phyloP scores from a whole-genome alignment of 2,888 invertebrate genomes.

The Elmis aenea region DNA sequence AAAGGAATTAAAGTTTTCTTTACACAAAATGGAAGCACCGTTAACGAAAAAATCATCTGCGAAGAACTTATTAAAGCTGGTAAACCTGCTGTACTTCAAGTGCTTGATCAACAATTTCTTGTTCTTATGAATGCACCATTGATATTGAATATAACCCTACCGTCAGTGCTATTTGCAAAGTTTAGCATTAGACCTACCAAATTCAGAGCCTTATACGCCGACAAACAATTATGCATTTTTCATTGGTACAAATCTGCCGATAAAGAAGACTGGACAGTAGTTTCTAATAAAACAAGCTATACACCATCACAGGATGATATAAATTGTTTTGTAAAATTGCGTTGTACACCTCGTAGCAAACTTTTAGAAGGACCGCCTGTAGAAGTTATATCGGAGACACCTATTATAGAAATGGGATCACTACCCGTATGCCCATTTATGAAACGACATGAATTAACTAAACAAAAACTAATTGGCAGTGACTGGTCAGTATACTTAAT shows the following conservation, averaged over 20 bases:
- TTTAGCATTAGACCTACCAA: constrained; percentile 66
- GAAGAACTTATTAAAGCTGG: constrained; percentile 18
- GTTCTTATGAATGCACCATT: constrained; percentile 68
- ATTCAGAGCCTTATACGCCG: constrained; percentile 57
- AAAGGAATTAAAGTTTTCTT: no score
- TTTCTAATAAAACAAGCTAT: constrained; percentile 56
- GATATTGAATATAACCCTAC: constrained; percentile 57
- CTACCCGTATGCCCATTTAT: constrained; percentile 67
- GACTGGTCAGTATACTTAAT: constrained; percentile 2
- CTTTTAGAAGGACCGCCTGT: constrained; percentile 49
- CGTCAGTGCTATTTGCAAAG: constrained; percentile 63
- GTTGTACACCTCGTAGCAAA: constrained; percentile 49
- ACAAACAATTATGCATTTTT: constrained; percentile 52
- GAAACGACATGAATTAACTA: constrained; percentile 64
- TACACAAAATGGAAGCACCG: not conserved
- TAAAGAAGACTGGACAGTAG: constrained; percentile 52
- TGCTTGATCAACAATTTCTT: constrained; percentile 51
- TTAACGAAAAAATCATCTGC: constrained; percentile 1
- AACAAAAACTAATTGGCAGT: constrained; percentile 49
- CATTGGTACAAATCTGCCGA: constrained; percentile 57
- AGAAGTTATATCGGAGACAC: constrained; percentile 25
- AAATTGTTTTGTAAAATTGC: constrained; percentile 60
- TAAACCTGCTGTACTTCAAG: constrained; percentile 20
- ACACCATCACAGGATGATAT: constrained; percentile 56
- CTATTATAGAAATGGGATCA: constrained; percentile 55